phyloP scores from a whole-genome alignment of 2,888 invertebrate species.

The Magallana nippona region DNA sequence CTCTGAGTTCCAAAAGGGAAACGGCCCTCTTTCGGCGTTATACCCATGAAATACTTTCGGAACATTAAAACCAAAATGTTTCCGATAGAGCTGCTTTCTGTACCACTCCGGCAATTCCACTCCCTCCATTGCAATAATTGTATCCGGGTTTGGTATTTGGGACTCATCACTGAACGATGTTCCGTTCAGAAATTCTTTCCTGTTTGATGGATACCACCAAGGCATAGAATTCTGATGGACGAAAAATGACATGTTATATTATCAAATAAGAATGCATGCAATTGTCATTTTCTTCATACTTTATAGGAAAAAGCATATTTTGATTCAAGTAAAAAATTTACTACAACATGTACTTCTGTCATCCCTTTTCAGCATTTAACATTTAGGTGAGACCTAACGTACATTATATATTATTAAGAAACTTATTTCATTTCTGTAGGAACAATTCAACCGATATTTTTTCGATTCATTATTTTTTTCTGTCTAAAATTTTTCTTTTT shows the following conservation, averaged over 20 bases:
- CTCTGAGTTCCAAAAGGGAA: slow-evolving; percentile 71
- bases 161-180: slow-evolving; percentile 49
- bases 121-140: slow-evolving; percentile 63
- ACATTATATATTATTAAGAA: too few relatives aligned
- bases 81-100: slow-evolving; percentile 55
- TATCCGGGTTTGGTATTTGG: slow-evolving; percentile 39
- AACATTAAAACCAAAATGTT: slow-evolving; percentile 40
- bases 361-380: too few relatives aligned
- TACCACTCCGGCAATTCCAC: slow-evolving; percentile 59
- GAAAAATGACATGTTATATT: neutral
- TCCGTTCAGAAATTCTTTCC: slow-evolving; percentile 60
- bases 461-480: too few relatives aligned
- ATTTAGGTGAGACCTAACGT: too few relatives aligned
- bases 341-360: too few relatives aligned
- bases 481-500: too few relatives aligned
- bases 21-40: slow-evolving; percentile 61
- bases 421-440: too few relatives aligned
- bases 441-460: too few relatives aligned
- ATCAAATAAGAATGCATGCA: too few relatives aligned
- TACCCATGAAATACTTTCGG: slow-evolving; percentile 67
- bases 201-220: slow-evolving; percentile 56
- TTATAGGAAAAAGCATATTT: too few relatives aligned
- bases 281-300: too few relatives aligned
- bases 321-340: too few relatives aligned
- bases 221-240: slow-evolving; percentile 36